A percentile compares a stretch with the other conserved stretches of the same genome.
Evolutionary conservation across 2,113 vertebrate species (phyloP).

Genomic region (Vombatus ursinus): DNA sequence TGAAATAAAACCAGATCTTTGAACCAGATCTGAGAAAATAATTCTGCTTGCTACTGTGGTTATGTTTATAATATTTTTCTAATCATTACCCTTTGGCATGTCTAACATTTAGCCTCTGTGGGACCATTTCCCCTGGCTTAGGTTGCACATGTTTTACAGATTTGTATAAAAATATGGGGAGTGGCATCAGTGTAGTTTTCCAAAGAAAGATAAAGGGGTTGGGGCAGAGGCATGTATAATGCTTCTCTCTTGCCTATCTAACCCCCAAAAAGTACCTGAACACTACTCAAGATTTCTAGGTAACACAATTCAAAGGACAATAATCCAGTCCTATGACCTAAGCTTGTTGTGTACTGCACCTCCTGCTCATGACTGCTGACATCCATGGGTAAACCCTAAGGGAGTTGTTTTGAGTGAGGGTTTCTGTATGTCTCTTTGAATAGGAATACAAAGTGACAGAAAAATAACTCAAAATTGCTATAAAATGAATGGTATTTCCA

Average conservation of each 20-base stretch:
- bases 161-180: constrained; percentile 37
- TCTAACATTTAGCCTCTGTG: background rate
- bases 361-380: constrained; percentile 73
- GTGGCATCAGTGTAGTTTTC: constrained; percentile 14
- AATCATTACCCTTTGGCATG: background rate
- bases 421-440: constrained; percentile 83
- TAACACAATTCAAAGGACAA: constrained; percentile 69
- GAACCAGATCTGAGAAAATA: constrained; percentile 31
- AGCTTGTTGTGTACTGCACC: constrained; percentile 71
- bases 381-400: constrained; percentile 80
- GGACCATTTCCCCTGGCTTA: background rate
- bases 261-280: constrained; percentile 51
- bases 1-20: constrained; percentile 39
- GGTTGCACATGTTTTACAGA: constrained; percentile 13
- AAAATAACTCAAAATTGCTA: constrained; percentile 90
- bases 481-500: constrained; percentile 87
- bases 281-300: constrained; percentile 63
- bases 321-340: constrained; percentile 78
- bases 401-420: constrained; percentile 83
- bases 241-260: constrained; percentile 6
- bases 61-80: constrained; percentile 11
- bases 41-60: constrained; percentile 6
- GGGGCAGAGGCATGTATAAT: background rate
- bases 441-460: constrained; percentile 88
- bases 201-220: constrained; percentile 4